Evolutionary conservation across 2,888 invertebrate genomes (phyloP).

Genomic region (Nomada ruficornis): DNA sequence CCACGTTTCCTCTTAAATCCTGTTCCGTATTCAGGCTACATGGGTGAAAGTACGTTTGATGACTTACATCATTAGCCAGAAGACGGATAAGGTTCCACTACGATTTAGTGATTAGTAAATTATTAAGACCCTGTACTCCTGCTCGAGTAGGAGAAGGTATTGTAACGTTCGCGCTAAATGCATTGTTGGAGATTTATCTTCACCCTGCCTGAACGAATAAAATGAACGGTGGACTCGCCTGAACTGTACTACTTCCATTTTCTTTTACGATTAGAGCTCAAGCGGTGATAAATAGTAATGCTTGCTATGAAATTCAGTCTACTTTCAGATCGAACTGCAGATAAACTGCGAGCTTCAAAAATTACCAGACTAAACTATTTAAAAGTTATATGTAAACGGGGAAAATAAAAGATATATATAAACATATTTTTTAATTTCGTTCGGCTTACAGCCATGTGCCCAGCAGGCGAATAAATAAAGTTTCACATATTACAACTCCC

Average conservation of each 20-base stretch:
- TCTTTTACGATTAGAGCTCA: constrained; percentile 61
- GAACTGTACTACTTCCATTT: constrained; percentile 62
- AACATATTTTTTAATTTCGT: neutral
- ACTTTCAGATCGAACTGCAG: neutral
- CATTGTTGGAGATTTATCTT: constrained; percentile 21
- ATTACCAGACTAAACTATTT: no score
- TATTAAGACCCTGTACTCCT: neutral
- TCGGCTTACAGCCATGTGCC: neutral
- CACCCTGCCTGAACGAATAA: neutral
- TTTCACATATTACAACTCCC: constrained; percentile 2
- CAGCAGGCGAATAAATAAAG: neutral
- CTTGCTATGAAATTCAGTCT: constrained; percentile 18
- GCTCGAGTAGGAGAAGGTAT: neutral
- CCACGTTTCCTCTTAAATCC: neutral
- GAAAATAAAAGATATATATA: neutral
- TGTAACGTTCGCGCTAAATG: constrained; percentile 8
- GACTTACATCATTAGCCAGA: neutral
- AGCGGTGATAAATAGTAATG: constrained; percentile 40
- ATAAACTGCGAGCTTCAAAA: neutral
- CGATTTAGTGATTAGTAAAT: constrained; percentile 1
- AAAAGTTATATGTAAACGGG: no score
- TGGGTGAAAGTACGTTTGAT: constrained; percentile 2
- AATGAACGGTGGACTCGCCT: neutral
- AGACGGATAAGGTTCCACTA: neutral
- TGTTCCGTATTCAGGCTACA: neutral